Percentiles rank a stretch among this genome's conserved stretches.
Conservation (phyloP, 2,888 invertebrate species). For the Coleophora flavipennella region DNA sequence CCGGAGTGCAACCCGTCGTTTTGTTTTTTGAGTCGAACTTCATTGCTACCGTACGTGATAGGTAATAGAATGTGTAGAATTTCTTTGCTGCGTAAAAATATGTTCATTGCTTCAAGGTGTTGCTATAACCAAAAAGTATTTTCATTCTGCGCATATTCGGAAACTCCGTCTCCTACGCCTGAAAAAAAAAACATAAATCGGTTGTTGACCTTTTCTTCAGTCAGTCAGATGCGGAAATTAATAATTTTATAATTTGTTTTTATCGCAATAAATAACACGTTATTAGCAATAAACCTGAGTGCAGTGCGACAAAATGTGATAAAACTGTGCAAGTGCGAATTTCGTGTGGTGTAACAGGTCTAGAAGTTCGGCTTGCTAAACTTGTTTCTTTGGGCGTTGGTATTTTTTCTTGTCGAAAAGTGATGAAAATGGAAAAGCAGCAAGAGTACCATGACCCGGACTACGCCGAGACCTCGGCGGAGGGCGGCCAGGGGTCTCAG, state of each 20-base stretch:
- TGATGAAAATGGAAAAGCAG: slow-evolving; percentile 47
- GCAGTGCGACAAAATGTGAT: background rate
- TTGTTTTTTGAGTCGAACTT: too few species aligned
- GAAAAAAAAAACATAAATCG: slow-evolving; percentile 32
- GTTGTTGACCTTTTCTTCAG: slow-evolving; percentile 59
- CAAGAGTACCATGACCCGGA: slow-evolving; percentile 75
- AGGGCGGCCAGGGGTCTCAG: slow-evolving; percentile 33
- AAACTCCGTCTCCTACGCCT: slow-evolving; percentile 1
- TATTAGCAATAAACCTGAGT: too few species aligned
- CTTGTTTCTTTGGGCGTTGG: slow-evolving; percentile 37
- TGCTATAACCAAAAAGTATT: too few species aligned
- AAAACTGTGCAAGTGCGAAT: slow-evolving; percentile 21
- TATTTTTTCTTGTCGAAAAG: slow-evolving; percentile 28
- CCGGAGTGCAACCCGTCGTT: too few species aligned
- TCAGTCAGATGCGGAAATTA: slow-evolving; percentile 57
- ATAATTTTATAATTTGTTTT: slow-evolving; percentile 35
- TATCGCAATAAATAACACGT: slow-evolving; percentile 4
- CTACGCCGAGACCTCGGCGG: slow-evolving; percentile 48
- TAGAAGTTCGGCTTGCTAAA: slow-evolving; percentile 1
- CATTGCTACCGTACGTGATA: too few species aligned
- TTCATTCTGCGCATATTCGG: slow-evolving; percentile 2
- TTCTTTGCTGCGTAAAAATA: too few species aligned
- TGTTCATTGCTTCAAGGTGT: too few species aligned
- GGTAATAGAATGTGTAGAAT: too few species aligned
- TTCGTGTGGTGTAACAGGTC: slow-evolving; percentile 2